These are phyloP conservation scores for Meriones psammophilus DNA, from an alignment of 2,797 vertebrate species.

Conservation along the genomic window DNA sequence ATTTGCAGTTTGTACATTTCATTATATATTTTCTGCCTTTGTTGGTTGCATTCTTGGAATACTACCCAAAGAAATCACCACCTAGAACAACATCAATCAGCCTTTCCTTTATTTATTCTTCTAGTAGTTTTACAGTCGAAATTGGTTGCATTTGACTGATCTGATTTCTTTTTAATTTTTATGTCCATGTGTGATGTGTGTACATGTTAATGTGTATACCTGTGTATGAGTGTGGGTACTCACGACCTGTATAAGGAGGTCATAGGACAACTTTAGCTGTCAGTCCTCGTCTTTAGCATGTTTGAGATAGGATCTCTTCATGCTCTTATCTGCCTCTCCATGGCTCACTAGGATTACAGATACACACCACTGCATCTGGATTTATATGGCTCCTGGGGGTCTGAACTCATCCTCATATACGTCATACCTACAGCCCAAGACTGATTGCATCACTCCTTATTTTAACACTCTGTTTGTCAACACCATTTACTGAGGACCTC, in stretches of 20 bases:
- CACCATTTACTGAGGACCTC: background rate
- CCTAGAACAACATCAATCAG: too few relatives aligned
- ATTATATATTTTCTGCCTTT: background rate
- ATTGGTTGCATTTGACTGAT: background rate
- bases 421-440: background rate
- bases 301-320: background rate
- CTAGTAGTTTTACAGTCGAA: background rate
- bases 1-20: background rate
- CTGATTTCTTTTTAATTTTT: background rate
- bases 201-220: background rate
- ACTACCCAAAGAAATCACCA: background rate
- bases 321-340: background rate
- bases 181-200: background rate
- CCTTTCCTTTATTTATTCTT: background rate
- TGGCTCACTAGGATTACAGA: background rate
- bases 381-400: background rate
- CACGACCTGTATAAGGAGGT: background rate
- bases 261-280: background rate
- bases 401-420: background rate
- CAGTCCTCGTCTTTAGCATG: background rate
- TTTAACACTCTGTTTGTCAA: background rate
- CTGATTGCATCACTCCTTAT: background rate
- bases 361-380: background rate
- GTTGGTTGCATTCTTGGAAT: background rate
- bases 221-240: too few relatives aligned